These are phyloP conservation scores for Hycleus phaleratus DNA, from an alignment of 1,140 invertebrate genomes.

Conservation along the genomic window DNA sequence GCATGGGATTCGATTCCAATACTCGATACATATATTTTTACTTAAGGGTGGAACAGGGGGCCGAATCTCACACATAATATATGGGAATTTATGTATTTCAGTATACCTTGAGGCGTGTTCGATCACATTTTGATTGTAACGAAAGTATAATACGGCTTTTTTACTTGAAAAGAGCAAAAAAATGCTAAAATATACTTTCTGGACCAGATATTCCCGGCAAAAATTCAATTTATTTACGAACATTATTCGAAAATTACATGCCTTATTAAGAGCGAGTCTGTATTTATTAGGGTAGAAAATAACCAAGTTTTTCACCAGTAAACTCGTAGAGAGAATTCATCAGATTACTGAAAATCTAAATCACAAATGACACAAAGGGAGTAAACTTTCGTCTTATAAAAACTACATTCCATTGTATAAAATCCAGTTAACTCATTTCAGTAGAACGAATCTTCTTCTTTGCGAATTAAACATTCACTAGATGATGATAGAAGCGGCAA, in stretches of 20 bases:
- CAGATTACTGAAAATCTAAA: conserved; percentile 32
- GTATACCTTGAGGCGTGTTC: conserved; percentile 36
- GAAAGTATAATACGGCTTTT: conserved; percentile 17
- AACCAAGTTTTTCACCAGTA: too few species aligned
- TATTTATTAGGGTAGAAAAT: too few species aligned
- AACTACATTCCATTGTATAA: conserved; percentile 29
- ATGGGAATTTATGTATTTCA: conserved; percentile 40
- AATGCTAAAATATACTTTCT: too few species aligned
- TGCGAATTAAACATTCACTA: conserved; percentile 24
- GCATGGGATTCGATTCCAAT: conserved; percentile 36
- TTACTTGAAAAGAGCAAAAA: too few species aligned
- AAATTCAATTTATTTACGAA: too few species aligned
- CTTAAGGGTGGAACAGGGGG: conserved; percentile 35
- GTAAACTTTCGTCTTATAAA: conserved; percentile 25
- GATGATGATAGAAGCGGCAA: conserved; percentile 14
- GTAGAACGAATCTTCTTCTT: conserved; percentile 21
- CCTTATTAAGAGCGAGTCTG: too few species aligned
- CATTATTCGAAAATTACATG: too few species aligned
- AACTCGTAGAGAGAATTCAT: conserved; percentile 6
- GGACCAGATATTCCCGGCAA: too few species aligned
- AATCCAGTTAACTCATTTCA: conserved; percentile 31
- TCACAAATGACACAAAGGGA: conserved; percentile 33
- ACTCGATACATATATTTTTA: conserved; percentile 41
- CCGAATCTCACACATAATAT: conserved; percentile 23
- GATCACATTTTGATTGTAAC: conserved; percentile 38